phyloP scores from a whole-genome alignment of 2,888 invertebrate species.

The Phyllotreta striolata region DNA sequence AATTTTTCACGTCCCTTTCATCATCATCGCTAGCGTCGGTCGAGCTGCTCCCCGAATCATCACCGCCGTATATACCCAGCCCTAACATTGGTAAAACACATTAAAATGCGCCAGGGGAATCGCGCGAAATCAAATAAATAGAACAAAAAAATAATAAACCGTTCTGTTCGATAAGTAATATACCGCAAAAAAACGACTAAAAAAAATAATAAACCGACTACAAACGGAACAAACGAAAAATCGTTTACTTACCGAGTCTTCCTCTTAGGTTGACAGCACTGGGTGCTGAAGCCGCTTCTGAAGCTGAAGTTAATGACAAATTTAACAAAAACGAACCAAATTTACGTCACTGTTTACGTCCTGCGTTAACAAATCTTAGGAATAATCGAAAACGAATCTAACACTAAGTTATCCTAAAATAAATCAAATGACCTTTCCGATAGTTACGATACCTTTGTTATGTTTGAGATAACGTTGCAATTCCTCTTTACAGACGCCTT shows the following conservation, averaged over 20 bases:
- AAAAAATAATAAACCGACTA: constrained; percentile 23
- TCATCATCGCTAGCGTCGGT: constrained; percentile 59
- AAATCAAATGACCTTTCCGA: too few species aligned
- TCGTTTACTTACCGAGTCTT: constrained; percentile 84
- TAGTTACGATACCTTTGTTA: constrained; percentile 76
- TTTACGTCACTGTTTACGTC: constrained; percentile 44
- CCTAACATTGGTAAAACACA: constrained; percentile 63
- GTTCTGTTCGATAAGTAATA: not conserved
- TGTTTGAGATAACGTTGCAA: constrained; percentile 74
- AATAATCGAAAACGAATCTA: constrained; percentile 30
- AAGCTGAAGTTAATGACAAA: constrained; percentile 62
- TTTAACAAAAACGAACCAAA: constrained; percentile 57
- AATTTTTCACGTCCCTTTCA: constrained; percentile 54
- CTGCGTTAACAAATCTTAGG: constrained; percentile 58
- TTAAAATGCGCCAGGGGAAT: constrained; percentile 8
- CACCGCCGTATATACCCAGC: constrained; percentile 84
- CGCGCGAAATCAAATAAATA: not conserved
- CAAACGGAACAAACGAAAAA: constrained; percentile 28
- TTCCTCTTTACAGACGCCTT: constrained; percentile 84
- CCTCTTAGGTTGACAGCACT: constrained; percentile 82
- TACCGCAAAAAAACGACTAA: not conserved
- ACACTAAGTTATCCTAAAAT: constrained; percentile 13
- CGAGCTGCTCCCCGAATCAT: constrained; percentile 69
- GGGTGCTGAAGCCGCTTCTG: constrained; percentile 60
- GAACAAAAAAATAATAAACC: constrained; percentile 17